A percentile compares a stretch with the other conserved stretches of the same genome.
Conservation (phyloP, 2,113 vertebrate genomes). For the Eclectus roratus region DNA sequence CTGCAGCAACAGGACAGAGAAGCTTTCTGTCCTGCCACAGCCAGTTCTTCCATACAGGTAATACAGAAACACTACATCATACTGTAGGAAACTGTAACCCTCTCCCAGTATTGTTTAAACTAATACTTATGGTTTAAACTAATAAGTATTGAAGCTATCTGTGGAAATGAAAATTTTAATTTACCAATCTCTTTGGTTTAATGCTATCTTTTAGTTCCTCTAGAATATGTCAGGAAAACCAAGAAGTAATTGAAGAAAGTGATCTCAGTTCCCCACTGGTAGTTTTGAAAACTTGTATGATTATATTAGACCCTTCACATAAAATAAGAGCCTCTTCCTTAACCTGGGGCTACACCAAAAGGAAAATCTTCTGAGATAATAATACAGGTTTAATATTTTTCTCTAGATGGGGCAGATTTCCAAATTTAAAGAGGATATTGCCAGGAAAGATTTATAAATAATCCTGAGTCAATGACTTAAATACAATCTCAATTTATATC, state of each 20-base stretch:
- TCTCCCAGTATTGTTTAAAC: not conserved
- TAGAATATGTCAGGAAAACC: not conserved
- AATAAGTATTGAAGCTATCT: not conserved
- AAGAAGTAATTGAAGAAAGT: not conserved
- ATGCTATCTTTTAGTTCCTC: not conserved
- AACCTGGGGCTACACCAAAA: not conserved
- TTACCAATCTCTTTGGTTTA: not conserved
- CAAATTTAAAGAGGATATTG: not conserved
- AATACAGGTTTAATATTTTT: not conserved
- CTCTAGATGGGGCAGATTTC: not conserved
- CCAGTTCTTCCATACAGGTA: not conserved
- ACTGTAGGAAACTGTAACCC: not conserved
- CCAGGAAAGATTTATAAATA: slow-evolving; percentile 32
- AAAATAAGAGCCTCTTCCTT: slow-evolving; percentile 5
- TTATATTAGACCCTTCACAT: not conserved
- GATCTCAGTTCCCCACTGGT: not conserved
- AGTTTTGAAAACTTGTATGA: not conserved
- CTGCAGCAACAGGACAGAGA: not conserved
- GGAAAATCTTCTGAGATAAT: not conserved
- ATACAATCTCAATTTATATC: not conserved
- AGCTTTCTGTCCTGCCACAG: not conserved
- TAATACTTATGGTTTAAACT: not conserved
- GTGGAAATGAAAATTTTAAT: not conserved
- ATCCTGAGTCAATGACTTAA: not conserved
- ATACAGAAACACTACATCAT: not conserved